These are phyloP conservation scores for Myotis lucifugus DNA, from an alignment of 2,113 vertebrate genomes.

Conservation along the genomic window DNA sequence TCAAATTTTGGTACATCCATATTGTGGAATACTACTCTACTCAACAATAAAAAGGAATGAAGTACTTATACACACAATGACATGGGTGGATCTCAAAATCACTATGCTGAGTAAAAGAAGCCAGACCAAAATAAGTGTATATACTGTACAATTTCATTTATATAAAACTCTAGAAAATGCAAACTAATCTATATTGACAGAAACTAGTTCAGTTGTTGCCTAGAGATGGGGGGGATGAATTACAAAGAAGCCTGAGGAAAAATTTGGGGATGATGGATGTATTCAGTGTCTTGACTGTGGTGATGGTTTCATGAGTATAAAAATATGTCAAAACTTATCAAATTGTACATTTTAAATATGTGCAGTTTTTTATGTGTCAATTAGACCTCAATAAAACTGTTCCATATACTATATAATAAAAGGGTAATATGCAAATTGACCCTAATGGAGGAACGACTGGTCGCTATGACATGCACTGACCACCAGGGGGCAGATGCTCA, in stretches of 20 bases:
- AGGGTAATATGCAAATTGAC: too few species aligned
- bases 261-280: neutral
- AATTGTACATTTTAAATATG: constrained; percentile 34
- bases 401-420: neutral
- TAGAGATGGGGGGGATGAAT: neutral
- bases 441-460: too few species aligned
- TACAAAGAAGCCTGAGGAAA: constrained; percentile 35
- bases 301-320: neutral
- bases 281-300: constrained; percentile 27
- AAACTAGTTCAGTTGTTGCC: neutral
- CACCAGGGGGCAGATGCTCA: too few species aligned
- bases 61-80: neutral
- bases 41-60: constrained; percentile 27
- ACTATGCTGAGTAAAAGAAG: constrained; percentile 19
- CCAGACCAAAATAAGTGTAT: constrained; percentile 25
- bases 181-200: constrained; percentile 44
- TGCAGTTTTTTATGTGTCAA: neutral
- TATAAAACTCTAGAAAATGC: constrained; percentile 36
- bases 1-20: constrained; percentile 16
- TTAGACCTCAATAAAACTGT: neutral
- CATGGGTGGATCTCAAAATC: constrained; percentile 39
- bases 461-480: too few species aligned
- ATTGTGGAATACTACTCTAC: neutral
- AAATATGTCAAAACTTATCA: neutral
- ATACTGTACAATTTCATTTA: neutral